Evolutionary conservation across 2,797 vertebrate genomes (phyloP), one percentile per base, ranked within the genome.

Genomic region (Bradypodion pumilum): DNA sequence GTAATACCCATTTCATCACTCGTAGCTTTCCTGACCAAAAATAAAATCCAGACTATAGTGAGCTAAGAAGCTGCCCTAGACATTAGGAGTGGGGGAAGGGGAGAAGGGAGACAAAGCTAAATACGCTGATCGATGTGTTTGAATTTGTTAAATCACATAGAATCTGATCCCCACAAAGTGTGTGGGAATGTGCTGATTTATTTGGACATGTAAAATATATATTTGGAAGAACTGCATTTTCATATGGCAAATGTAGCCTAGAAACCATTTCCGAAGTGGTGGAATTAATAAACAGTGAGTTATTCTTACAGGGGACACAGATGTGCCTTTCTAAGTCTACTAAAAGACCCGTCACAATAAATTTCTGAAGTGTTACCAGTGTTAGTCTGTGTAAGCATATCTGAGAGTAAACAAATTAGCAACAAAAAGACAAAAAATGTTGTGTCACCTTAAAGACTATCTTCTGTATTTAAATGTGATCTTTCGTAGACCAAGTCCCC

Each of bases 1-100:
- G 59, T 44, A 2, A 65, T 80, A 90, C 80, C 76, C 75, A 56
- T 63, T 86, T 79, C 60, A 0, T 75, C 60, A 0, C 59, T 84
- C 63, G 82, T 44, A 85, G 52, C 62, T 78, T 70, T 77, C 27
- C 8, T 62, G 44, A 1, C 80, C 69, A 40, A 35, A 0, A 25
- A 32, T 1, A 8, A 49, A 56, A 2, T n/a, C 25, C 72, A 46
- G 78, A 74, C 4, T 86, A 59, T 15, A 62, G 76, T 66, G 68
- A 65, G 77, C 46, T 46, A 63, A 72, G 52, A 86, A 62, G 42
- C 75, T 1, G 46, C 46, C 88, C 19, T 84, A 82, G 1, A 13
- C 32, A 82, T 19, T 4, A 8, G 15, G 52, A 56, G 10, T 56
- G 52, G 19, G 52, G 19, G 52, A 49, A 56, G 52, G 52, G 15